Conservation (phyloP, 2,797 vertebrate species). For the Mus minutoides region DNA sequence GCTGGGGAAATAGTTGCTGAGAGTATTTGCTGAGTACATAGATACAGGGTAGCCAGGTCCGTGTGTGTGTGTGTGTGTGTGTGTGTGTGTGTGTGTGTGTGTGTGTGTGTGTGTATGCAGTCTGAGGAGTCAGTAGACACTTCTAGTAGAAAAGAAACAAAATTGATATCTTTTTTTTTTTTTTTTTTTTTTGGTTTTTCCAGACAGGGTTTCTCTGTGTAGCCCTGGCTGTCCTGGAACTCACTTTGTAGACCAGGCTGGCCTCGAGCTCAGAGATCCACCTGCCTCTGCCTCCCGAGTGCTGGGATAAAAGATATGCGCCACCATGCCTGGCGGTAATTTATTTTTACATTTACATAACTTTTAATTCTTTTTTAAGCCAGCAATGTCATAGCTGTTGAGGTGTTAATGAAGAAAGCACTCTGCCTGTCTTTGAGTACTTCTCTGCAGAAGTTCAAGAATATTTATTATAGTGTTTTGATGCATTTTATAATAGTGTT, state of each 20-base stretch:
- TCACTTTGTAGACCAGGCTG: no score
- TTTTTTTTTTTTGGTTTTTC: no score
- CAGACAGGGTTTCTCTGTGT: no score
- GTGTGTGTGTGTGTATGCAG: not conserved
- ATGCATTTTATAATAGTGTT: not conserved
- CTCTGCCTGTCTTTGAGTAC: not conserved
- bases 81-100: not conserved
- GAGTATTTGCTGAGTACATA: not conserved
- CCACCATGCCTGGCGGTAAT: no score
- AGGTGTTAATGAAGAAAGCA: not conserved
- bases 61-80: not conserved
- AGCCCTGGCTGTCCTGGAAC: no score
- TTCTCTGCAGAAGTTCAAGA: not conserved
- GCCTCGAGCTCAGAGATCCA: no score
- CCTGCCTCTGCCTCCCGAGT: no score
- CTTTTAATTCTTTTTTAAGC: not conserved
- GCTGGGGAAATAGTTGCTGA: not conserved
- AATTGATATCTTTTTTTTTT: no score
- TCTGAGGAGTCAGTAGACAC: not conserved
- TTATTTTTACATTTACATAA: conserved; percentile 32
- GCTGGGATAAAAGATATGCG: no score
- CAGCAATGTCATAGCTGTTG: not conserved
- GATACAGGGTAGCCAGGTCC: not conserved
- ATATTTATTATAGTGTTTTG: not conserved
- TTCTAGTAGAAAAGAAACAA: not conserved